phyloP scores from a whole-genome alignment of 2,797 vertebrate genomes.

The Acipenser oxyrinchus region DNA sequence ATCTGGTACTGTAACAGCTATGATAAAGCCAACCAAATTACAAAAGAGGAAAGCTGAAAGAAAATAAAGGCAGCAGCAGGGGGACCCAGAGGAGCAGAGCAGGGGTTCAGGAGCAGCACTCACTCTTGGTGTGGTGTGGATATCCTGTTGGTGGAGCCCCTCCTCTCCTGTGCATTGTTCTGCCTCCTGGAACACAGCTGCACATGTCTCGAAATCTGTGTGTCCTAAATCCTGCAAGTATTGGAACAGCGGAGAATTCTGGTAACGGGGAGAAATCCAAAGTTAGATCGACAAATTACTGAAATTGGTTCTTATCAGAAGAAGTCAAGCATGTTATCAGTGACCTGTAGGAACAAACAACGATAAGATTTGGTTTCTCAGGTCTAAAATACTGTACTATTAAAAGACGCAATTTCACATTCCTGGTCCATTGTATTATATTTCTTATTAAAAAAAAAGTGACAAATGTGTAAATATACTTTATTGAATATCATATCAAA shows the following conservation, averaged over 20 bases:
- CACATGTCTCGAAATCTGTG: constrained; percentile 96
- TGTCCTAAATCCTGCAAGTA: constrained; percentile 96
- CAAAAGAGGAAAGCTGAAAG: constrained; percentile 12
- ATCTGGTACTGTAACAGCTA: no score
- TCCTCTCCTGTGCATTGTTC: constrained; percentile 54
- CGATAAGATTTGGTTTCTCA: no score
- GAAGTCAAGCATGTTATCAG: no score
- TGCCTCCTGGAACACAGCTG: constrained; percentile 71
- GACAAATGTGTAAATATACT: no score
- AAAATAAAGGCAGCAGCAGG: constrained; percentile 1
- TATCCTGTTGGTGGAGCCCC: constrained; percentile 44
- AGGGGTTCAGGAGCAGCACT: constrained; percentile 37
- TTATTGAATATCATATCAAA: no score
- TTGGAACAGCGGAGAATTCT: constrained; percentile 97
- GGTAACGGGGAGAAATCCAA: constrained; percentile 30
- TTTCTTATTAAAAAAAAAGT: no score
- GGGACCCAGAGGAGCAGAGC: neutral
- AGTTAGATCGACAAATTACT: neutral
- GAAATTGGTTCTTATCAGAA: no score
- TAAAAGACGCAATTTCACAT: no score
- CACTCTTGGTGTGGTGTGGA: constrained; percentile 57
- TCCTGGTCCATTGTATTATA: no score
- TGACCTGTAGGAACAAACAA: no score
- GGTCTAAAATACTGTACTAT: no score
- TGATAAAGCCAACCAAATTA: neutral